Evolutionary conservation across 2,888 invertebrate species (phyloP).

Genomic region (Cancer borealis): DNA sequence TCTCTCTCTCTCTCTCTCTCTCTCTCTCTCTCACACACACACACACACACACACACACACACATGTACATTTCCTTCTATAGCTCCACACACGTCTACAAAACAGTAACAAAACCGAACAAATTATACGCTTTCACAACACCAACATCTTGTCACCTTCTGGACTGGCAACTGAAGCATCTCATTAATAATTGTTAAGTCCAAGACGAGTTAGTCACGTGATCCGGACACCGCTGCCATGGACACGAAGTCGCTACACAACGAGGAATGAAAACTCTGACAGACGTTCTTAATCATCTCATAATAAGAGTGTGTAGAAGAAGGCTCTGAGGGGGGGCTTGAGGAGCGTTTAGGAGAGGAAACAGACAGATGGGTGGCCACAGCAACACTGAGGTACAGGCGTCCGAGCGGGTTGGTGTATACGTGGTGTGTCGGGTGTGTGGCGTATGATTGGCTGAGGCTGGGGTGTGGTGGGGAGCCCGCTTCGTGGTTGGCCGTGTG

Average conservation of each 20-base stretch:
- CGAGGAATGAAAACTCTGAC: too few relatives aligned
- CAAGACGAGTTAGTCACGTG: conserved; percentile 20
- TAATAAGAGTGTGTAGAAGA: neutral
- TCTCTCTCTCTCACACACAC: conserved; percentile 17
- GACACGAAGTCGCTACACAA: neutral
- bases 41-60: neutral
- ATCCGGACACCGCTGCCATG: neutral
- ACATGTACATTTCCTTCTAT: too few relatives aligned
- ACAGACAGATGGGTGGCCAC: neutral
- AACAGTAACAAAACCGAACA: too few relatives aligned
- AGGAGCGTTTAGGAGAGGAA: neutral
- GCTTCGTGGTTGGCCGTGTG: neutral
- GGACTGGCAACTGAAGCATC: neutral
- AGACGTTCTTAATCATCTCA: too few relatives aligned
- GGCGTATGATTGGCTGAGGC: neutral
- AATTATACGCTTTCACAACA: too few relatives aligned
- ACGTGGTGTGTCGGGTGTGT: neutral
- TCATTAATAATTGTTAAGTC: neutral
- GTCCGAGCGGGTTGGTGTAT: neutral
- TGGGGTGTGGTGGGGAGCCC: neutral
- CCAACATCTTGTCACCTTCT: neutral
- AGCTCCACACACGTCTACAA: too few relatives aligned
- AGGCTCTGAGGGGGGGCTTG: neutral
- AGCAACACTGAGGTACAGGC: too few relatives aligned
- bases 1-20: conserved; percentile 49